phyloP scores from a whole-genome alignment of 2,113 vertebrate species.

The Phainopepla nitens region DNA sequence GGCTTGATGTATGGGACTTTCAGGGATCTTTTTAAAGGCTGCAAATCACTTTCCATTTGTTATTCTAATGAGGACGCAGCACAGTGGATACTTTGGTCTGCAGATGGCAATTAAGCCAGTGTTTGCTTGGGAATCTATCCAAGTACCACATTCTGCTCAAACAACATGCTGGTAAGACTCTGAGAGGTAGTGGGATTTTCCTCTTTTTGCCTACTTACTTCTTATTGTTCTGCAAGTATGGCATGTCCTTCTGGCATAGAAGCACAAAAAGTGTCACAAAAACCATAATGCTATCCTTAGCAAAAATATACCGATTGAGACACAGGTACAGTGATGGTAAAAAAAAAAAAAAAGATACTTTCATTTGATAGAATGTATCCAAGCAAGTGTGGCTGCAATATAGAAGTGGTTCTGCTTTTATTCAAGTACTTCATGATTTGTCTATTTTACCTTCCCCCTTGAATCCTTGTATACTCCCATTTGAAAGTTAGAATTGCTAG shows the following conservation, averaged over 20 bases:
- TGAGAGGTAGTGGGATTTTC: not conserved
- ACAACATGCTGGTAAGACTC: not conserved
- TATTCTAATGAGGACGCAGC: not conserved
- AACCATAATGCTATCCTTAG: not conserved
- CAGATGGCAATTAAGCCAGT: not conserved
- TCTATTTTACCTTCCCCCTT: not conserved
- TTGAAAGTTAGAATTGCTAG: not conserved
- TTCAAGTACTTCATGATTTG: not conserved
- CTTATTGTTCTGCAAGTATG: not conserved
- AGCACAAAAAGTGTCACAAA: not conserved
- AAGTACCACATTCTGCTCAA: not conserved
- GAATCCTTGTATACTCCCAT: not conserved
- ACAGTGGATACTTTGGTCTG: not conserved
- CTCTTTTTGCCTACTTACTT: not conserved
- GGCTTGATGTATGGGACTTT: not conserved
- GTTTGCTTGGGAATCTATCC: not conserved
- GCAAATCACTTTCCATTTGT: not conserved
- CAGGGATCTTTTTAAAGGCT: not conserved
- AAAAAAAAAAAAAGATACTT: not conserved
- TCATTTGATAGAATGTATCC: not conserved
- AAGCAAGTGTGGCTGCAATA: not conserved
- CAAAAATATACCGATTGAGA: not conserved
- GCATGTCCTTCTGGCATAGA: not conserved
- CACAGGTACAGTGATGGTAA: not conserved
- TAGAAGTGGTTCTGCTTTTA: not conserved